Conservation (phyloP, 92 coral and sea anemone species). For the Desmophyllum pertusum region DNA sequence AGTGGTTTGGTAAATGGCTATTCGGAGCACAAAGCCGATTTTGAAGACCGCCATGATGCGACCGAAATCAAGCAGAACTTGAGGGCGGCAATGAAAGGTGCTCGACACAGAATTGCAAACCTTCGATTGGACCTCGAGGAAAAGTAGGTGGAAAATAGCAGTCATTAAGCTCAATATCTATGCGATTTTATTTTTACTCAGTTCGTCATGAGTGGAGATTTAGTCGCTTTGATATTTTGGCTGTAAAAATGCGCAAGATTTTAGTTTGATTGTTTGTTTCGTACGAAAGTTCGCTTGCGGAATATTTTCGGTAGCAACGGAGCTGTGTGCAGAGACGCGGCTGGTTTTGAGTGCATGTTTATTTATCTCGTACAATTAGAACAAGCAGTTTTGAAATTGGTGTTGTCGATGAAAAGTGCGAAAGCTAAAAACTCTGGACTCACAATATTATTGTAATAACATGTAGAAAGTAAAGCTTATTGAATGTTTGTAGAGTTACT, state of each 20-base stretch:
- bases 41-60: slow-evolving; percentile 81
- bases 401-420: not conserved
- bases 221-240: not conserved
- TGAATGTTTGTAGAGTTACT: not conserved
- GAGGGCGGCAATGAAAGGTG: slow-evolving; percentile 92
- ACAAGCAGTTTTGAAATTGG: not conserved
- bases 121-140: slow-evolving; percentile 93
- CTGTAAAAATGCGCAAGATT: not conserved
- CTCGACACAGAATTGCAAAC: slow-evolving; percentile 81
- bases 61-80: slow-evolving; percentile 86
- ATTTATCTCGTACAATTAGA: not conserved
- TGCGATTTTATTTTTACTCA: not conserved
- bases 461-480: not conserved
- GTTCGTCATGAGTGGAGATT: not conserved
- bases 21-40: slow-evolving; percentile 52
- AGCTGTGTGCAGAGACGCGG: slow-evolving; percentile 6
- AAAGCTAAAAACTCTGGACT: not conserved
- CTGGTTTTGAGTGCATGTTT: not conserved
- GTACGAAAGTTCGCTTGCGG: not conserved
- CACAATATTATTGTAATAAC: not conserved
- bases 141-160: slow-evolving; percentile 39
- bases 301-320: slow-evolving; percentile 12
- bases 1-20: slow-evolving; percentile 52
- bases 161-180: slow-evolving; percentile 9
- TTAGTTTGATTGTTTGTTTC: slow-evolving; percentile 11